phyloP scores from a whole-genome alignment of 2,797 vertebrate species.

The Silurus lanzhouensis region DNA sequence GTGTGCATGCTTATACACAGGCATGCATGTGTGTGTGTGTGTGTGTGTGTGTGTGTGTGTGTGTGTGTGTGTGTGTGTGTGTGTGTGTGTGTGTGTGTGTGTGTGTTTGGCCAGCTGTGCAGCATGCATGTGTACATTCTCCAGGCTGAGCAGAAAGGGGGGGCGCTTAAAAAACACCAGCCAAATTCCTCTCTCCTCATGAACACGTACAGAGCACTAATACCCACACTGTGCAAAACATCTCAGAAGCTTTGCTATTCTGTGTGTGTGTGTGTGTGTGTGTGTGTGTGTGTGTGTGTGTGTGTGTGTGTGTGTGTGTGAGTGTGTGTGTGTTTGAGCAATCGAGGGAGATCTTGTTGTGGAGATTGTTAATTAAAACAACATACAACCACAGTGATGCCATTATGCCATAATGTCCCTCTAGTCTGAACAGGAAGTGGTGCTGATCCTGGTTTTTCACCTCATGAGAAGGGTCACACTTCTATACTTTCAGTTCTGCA shows the following conservation, averaged over 20 bases:
- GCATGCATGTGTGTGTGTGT: neutral
- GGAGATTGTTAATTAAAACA: slow-evolving; percentile 43
- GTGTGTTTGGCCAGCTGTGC: slow-evolving; percentile 14
- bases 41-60: neutral
- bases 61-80: neutral
- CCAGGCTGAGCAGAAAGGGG: slow-evolving; percentile 3
- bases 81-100: neutral
- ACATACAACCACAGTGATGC: slow-evolving; percentile 56
- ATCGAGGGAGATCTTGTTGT: slow-evolving; percentile 24
- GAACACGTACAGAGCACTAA: slow-evolving; percentile 9
- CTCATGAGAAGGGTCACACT: slow-evolving; percentile 20
- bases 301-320: too few relatives aligned
- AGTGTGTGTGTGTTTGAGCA: neutral
- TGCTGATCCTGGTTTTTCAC: slow-evolving; percentile 44
- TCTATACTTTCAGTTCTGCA: neutral
- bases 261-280: too few relatives aligned
- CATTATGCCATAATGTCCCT: slow-evolving; percentile 35
- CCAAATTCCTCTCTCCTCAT: slow-evolving; percentile 27
- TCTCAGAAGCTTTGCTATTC: too few relatives aligned
- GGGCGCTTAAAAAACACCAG: slow-evolving; percentile 13
- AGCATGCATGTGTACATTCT: slow-evolving; percentile 26
- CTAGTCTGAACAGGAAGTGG: slow-evolving; percentile 53
- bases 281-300: too few relatives aligned
- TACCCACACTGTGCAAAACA: neutral
- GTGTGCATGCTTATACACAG: slow-evolving; percentile 29